Percentiles rank a stretch among this genome's conserved stretches.
Evolutionary conservation across 2,113 vertebrate species (phyloP).

Genomic region (Hippopotamus amphibius): DNA sequence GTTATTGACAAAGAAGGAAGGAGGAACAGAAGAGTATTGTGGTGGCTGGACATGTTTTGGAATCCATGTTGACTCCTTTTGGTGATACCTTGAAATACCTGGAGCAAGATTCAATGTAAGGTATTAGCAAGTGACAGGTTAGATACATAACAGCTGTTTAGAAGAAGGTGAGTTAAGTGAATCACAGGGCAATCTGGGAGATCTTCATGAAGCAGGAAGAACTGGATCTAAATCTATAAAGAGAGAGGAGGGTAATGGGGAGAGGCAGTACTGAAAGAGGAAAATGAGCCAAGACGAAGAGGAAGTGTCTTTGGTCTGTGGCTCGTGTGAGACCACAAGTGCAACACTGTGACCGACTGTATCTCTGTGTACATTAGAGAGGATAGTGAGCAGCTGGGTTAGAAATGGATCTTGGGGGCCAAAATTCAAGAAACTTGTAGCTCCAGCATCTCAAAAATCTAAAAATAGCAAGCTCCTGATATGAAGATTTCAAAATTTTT

Average conservation of each 20-base stretch:
- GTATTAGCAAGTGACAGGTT: not conserved
- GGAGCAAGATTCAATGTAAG: not conserved
- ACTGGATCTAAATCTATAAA: not conserved
- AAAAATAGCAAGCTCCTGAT: not conserved
- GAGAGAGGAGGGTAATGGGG: not conserved
- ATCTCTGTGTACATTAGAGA: not conserved
- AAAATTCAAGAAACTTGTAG: not conserved
- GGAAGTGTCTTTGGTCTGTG: not conserved
- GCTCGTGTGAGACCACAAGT: not conserved
- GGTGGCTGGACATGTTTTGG: not conserved
- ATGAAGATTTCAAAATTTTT: conserved; percentile 35
- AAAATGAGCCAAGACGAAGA: not conserved
- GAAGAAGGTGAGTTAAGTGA: not conserved
- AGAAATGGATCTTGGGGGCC: not conserved
- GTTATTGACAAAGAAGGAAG: not conserved
- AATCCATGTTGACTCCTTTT: not conserved
- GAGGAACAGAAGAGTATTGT: not conserved
- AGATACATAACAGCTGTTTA: not conserved
- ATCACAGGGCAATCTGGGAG: not conserved
- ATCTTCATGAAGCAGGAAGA: not conserved
- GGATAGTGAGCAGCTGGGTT: not conserved
- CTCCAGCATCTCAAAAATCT: not conserved
- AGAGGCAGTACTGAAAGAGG: not conserved
- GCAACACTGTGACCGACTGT: no score
- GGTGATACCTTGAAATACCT: not conserved